Evolutionary conservation across 92 coral and sea anemone species (phyloP).

Genomic region (Hydrozoanthus gracilis): DNA sequence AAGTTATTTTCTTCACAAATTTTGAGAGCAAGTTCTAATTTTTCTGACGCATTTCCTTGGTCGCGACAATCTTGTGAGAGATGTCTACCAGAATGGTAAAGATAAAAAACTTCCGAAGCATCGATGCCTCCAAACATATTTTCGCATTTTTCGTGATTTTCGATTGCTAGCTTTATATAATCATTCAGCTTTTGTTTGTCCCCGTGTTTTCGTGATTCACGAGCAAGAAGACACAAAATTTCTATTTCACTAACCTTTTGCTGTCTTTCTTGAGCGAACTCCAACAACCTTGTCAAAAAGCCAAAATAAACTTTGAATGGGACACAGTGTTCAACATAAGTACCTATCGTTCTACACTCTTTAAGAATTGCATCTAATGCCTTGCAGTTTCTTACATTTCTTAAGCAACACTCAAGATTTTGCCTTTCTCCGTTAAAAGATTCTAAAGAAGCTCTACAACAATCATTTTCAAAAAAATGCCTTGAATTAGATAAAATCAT

Average conservation of each 20-base stretch:
- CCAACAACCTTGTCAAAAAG: constrained; percentile 29
- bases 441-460: constrained; percentile 36
- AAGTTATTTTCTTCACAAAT: not conserved
- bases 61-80: constrained; percentile 34
- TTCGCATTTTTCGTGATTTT: not conserved
- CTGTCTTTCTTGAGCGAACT: not conserved
- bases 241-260: constrained; percentile 26
- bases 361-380: not conserved
- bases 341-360: constrained; percentile 16
- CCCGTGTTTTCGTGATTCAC: constrained; percentile 42
- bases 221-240: constrained; percentile 52
- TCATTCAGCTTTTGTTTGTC: not conserved
- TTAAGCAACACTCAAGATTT: constrained; percentile 39
- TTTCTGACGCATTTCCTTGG: not conserved
- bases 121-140: not conserved
- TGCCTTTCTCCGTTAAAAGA: constrained; percentile 50
- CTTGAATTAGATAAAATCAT: constrained; percentile 16
- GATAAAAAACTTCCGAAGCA: constrained; percentile 43
- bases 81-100: constrained; percentile 40
- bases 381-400: constrained; percentile 3
- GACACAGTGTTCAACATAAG: constrained; percentile 42
- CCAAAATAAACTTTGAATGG: constrained; percentile 29
- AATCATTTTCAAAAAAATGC: constrained; percentile 29
- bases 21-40: not conserved
- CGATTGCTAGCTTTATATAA: not conserved